Base-by-base conservation (phyloP, 1,140 invertebrate species). In the Sinonovacula constricta region DNA sequence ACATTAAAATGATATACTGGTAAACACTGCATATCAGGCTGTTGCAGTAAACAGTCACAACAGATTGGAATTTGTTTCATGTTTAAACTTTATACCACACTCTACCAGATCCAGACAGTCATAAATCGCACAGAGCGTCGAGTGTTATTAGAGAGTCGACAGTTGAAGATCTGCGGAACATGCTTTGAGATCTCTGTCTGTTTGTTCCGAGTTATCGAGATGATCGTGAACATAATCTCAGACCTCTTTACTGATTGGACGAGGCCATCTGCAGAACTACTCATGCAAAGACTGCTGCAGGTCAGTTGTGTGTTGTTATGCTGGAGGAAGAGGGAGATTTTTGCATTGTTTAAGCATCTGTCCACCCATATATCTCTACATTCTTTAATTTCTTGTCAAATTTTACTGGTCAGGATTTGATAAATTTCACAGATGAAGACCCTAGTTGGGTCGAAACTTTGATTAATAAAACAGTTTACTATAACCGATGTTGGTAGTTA, bases 91-190 rank as follows among this genome's bases (percentile, higher is more conserved):
- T 54, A 14, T 62, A 33, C 66, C 18, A 51, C 7, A 62, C 0
- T 71, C 31, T 62, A 79, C 10, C 57, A 91, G 90, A 86, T 91
- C 57, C 87, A 90, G 65, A 82, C 86, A 30, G 59, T 86, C 33
- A 81, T 85, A 12, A 62, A 81, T 3, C 59, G 85, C 30, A 83
- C 86, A 5, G 88, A 88, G 49, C 63, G 80, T 7, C 26, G 83
- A 26, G 76, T 93, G 79, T 93, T 94, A n/a, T 59, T 78, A 18
- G 95, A 96, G 81, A 93, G 94, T 0, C 92, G 95, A 30, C 95
- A 96, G 80, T 91, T 96, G 3, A 96, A 95, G 90, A 94, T 96
- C 39, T 96, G 95, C 84, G 94, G 95, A 0, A 96, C 95, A 7
- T 96, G 95, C 86, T 95, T 95, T 86, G 94, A 95, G 85, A 90